Evolutionary conservation across 2,888 invertebrate species (phyloP), one percentile per base, ranked within the genome.

Genomic region (Gerosis bhagava): DNA sequence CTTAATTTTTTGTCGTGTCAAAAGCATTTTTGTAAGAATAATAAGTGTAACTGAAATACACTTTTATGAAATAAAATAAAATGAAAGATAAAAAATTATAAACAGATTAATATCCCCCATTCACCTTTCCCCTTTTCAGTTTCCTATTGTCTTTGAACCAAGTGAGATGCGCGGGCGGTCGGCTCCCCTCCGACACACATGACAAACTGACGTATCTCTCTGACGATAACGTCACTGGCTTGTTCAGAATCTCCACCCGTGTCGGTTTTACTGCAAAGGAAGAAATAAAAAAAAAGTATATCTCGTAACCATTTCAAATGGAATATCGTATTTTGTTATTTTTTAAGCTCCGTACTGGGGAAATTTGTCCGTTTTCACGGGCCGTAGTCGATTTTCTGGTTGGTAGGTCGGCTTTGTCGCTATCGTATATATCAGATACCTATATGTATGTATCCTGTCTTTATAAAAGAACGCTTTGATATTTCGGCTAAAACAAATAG

Each of bases 121-220:
- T 36, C 83, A 95, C 96, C 92, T 92, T 93, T 72, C 94, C 95
- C 62, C 93, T 90, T 59, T 92, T 92, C 77, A 96, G 94, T 65
- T 92, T 92, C 58, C 93, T 89, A 78, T 94, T 94, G 71, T 95
- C 96, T 72, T 95, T 94, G 70, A 92, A 93, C 97, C 97, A 97
- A 46, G 93, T 92, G 67, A 97, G 93, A 61, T 93, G 92, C 21
- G 97, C 96, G 57, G 94, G 93, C 16, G 97, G 97, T 65, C 97
- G 92, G 47, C 97, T 97, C 31, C 97, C 97, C 60, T 93, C 91
- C 36, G 95, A 94, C 70, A 94, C 93, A 80, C 97, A 97, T 48
- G 93, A 92, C 61, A 97, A 89, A 64, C 93, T 93, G 71, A 96
- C 94, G 66, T 94, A 93, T 70, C 93, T 92, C 63, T 94, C 94